Percentiles rank a stretch among this genome's conserved stretches.
Conservation (phyloP, 2,113 vertebrate genomes). For the Crotalus horridus region DNA sequence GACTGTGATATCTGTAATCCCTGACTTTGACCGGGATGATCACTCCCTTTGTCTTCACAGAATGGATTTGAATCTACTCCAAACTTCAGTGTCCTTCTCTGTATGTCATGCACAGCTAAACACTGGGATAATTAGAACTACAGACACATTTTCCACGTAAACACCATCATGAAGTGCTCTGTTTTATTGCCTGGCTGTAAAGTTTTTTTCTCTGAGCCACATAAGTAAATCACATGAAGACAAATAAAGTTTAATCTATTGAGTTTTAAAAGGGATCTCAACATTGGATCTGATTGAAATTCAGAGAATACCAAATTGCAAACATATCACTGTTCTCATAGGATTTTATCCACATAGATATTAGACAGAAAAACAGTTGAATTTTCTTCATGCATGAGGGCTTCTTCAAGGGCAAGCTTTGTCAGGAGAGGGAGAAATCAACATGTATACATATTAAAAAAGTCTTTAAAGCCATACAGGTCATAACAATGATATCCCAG, state of each 20-base stretch:
- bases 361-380: not conserved
- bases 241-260: not conserved
- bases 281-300: not conserved
- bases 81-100: not conserved
- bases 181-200: constrained; percentile 1
- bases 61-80: constrained; percentile 21
- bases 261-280: not conserved
- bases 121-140: constrained; percentile 16
- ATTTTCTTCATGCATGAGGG: not conserved
- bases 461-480: not conserved
- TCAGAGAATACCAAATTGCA: not conserved
- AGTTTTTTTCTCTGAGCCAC: not conserved
- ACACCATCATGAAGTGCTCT: not conserved
- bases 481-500: not conserved
- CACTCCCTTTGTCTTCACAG: not conserved
- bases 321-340: not conserved
- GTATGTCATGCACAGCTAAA: constrained; percentile 15
- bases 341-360: not conserved
- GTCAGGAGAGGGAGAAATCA: not conserved
- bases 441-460: not conserved
- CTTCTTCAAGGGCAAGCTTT: not conserved
- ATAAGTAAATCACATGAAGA: not conserved
- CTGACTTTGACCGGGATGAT: not conserved
- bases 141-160: constrained; percentile 11
- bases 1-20: not conserved